These are phyloP conservation scores for Exaiptasia diaphana DNA, from an alignment of 64 coral and sea anemone genomes.

Conservation along the genomic window DNA sequence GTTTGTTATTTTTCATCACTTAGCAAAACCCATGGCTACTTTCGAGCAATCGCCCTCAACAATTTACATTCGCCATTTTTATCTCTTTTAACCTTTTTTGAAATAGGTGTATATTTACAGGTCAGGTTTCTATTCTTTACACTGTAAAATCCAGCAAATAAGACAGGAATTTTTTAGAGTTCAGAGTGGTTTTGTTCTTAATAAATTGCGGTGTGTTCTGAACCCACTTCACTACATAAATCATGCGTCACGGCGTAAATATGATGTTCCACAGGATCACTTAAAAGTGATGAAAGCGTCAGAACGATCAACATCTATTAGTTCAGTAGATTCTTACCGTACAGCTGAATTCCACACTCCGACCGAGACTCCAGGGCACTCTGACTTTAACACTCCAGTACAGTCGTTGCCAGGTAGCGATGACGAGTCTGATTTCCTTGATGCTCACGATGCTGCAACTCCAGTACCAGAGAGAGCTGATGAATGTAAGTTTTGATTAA, in stretches of 20 bases:
- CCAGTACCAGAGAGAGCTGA: background rate
- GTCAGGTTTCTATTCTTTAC: too few species aligned
- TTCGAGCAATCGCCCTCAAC: too few species aligned
- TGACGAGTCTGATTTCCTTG: constrained; percentile 48
- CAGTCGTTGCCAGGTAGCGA: constrained; percentile 46
- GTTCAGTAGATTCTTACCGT: constrained; percentile 53
- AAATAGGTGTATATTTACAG: too few species aligned
- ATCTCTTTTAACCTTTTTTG: too few species aligned
- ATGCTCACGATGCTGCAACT: constrained; percentile 28
- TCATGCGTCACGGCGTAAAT: background rate
- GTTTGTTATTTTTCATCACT: too few species aligned
- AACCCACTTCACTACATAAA: too few species aligned
- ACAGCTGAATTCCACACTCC: constrained; percentile 71
- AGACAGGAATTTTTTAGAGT: too few species aligned
- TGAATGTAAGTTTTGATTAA: background rate
- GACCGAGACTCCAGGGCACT: constrained; percentile 32
- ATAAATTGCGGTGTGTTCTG: too few species aligned
- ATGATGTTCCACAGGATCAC: background rate
- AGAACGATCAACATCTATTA: background rate
- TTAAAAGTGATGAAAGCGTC: background rate
- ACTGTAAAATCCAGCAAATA: too few species aligned
- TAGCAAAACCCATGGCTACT: too few species aligned
- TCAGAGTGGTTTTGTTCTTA: too few species aligned
- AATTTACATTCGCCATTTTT: too few species aligned
- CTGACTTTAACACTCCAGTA: constrained; percentile 48